A percentile compares a stretch with the other conserved stretches of the same genome.
These are phyloP conservation scores for Cephus pygmeus DNA, from an alignment of 2,888 invertebrate genomes.

Conservation along the genomic window DNA sequence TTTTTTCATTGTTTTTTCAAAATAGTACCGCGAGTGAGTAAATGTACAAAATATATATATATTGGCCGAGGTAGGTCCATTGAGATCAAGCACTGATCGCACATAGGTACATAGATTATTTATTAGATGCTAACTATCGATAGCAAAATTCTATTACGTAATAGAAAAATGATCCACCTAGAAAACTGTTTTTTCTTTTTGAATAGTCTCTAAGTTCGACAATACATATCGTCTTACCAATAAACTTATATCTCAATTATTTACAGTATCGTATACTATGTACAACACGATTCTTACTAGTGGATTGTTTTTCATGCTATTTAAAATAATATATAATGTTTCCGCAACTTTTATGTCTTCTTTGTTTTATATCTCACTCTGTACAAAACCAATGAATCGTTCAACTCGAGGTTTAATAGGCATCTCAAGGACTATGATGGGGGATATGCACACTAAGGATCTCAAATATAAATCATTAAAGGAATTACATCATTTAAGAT, in stretches of 20 bases:
- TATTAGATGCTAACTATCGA: conserved; percentile 19
- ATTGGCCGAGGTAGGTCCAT: not conserved
- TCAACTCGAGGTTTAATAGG: not conserved
- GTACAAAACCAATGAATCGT: not conserved
- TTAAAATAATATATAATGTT: conserved; percentile 1
- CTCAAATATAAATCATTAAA: not conserved
- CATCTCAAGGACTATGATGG: not conserved
- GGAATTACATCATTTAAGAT: conserved; percentile 19
- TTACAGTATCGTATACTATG: conserved; percentile 14
- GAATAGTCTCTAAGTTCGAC: not conserved
- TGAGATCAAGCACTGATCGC: not conserved
- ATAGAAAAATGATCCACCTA: conserved; percentile 23
- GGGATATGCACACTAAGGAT: not conserved
- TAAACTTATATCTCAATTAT: conserved; percentile 10
- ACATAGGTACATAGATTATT: conserved; percentile 13
- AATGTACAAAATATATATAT: conserved; percentile 3
- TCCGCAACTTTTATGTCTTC: not conserved
- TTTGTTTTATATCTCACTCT: not conserved
- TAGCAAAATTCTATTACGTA: conserved; percentile 21
- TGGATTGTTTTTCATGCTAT: not conserved
- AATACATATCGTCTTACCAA: not conserved
- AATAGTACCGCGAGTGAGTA: not conserved
- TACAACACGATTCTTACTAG: not conserved
- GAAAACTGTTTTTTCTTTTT: conserved; percentile 3
- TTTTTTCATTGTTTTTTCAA: not conserved